Percentiles rank a stretch among this genome's conserved stretches.
These are phyloP conservation scores for Thamnophis elegans DNA, from an alignment of 2,797 vertebrate genomes.

Conservation along the genomic window DNA sequence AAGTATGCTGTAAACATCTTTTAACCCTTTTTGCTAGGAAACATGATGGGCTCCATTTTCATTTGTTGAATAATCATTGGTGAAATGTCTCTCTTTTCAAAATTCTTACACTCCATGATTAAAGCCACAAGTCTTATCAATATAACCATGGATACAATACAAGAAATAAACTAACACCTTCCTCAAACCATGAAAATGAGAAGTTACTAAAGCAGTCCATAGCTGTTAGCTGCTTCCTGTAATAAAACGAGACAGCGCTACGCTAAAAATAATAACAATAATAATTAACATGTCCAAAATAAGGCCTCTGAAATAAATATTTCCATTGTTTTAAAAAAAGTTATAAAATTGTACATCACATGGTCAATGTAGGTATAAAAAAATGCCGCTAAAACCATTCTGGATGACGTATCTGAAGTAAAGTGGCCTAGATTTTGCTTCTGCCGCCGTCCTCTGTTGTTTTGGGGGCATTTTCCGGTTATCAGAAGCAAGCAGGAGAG, in stretches of 20 bases:
- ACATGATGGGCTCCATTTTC: constrained; percentile 56
- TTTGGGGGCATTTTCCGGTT: constrained; percentile 95
- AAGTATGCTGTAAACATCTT: constrained; percentile 86
- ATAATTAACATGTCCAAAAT: constrained; percentile 78
- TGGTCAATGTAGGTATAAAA: constrained; percentile 84
- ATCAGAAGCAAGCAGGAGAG: constrained; percentile 30
- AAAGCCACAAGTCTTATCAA: constrained; percentile 74
- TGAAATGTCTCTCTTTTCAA: constrained; percentile 74
- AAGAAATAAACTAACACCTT: constrained; percentile 74
- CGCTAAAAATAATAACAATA: constrained; percentile 72
- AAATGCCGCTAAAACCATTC: constrained; percentile 90
- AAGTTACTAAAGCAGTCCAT: constrained; percentile 75
- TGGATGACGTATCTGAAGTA: constrained; percentile 90
- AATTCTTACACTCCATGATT: constrained; percentile 83
- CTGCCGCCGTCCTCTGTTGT: constrained; percentile 91
- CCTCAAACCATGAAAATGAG: constrained; percentile 74
- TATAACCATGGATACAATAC: constrained; percentile 79
- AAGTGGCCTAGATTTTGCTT: constrained; percentile 97
- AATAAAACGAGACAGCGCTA: constrained; percentile 75
- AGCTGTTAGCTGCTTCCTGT: constrained; percentile 75
- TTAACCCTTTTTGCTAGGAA: constrained; percentile 72
- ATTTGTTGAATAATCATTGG: constrained; percentile 69
- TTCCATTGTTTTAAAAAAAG: constrained; percentile 84
- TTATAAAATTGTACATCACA: constrained; percentile 84
- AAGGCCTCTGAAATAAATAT: constrained; percentile 96